Evolutionary conservation across 2,888 invertebrate species (phyloP).

Genomic region (Acleris cristana): DNA sequence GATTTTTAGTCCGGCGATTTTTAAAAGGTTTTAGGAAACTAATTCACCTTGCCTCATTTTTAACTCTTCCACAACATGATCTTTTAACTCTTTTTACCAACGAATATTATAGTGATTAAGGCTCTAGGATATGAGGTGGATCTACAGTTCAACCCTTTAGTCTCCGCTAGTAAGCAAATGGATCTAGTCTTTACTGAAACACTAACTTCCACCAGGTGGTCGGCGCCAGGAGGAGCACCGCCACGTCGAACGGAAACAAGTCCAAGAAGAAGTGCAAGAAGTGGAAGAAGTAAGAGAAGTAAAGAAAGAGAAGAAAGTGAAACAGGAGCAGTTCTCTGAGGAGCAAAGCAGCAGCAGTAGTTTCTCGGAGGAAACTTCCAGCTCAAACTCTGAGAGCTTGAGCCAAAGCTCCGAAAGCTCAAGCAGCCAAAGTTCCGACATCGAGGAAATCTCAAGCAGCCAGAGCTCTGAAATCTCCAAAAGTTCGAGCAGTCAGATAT

Average conservation of each 20-base stretch:
- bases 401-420: not conserved
- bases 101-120: no score
- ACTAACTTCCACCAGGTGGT: slow-evolving; percentile 3
- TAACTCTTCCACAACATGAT: no score
- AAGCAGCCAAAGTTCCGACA: not conserved
- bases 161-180: no score
- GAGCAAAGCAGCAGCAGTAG: not conserved
- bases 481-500: not conserved
- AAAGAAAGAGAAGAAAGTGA: not conserved
- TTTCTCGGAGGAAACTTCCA: slow-evolving; percentile 2
- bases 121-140: no score
- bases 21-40: no score
- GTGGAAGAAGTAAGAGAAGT: slow-evolving; percentile 11
- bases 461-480: not conserved
- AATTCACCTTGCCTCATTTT: no score
- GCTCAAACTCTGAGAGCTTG: not conserved
- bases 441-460: not conserved
- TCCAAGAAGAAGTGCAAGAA: slow-evolving; percentile 2
- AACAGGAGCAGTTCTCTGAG: slow-evolving; percentile 15
- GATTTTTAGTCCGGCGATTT: no score
- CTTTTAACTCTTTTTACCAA: no score
- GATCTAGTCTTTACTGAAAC: no score
- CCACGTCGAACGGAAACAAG: slow-evolving; percentile 10
- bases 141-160: no score
- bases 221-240: slow-evolving; percentile 27